A percentile compares a stretch with the other conserved stretches of the same genome.
Conservation (phyloP, 1,140 invertebrate species). For the Frieseomelitta varia region DNA sequence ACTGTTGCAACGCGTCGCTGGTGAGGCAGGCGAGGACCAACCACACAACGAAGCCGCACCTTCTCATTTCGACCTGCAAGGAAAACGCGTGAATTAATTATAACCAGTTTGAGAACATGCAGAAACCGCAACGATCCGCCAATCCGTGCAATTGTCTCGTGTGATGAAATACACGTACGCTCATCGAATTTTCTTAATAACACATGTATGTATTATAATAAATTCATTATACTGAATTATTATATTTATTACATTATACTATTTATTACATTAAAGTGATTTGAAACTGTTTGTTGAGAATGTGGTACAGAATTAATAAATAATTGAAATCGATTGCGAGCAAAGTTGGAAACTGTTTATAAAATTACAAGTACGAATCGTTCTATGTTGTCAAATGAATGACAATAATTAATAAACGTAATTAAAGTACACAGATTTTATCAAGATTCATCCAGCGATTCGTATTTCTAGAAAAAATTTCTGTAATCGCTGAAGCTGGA, state of each 20-base stretch:
- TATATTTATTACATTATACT: no score
- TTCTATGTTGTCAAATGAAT: not conserved
- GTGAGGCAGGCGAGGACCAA: slow-evolving; percentile 57
- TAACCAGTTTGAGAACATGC: not conserved
- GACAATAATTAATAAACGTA: no score
- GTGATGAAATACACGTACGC: not conserved
- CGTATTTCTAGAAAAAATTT: no score
- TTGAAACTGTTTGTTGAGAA: not conserved
- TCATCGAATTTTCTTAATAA: not conserved
- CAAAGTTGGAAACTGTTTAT: not conserved
- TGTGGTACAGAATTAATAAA: not conserved
- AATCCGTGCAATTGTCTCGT: not conserved
- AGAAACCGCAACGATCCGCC: not conserved
- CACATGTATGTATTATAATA: not conserved
- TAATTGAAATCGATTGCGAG: not conserved
- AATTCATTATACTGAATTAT: not conserved
- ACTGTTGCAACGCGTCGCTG: slow-evolving; percentile 61
- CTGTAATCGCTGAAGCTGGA: no score
- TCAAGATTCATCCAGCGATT: no score
- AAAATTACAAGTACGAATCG: not conserved
- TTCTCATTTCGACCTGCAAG: slow-evolving; percentile 64
- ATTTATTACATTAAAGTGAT: not conserved
- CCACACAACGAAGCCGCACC: slow-evolving; percentile 55
- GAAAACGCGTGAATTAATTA: slow-evolving; percentile 9
- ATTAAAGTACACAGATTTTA: no score